phyloP scores from a whole-genome alignment of 2,113 vertebrate genomes.

The Heterochromis multidens region DNA sequence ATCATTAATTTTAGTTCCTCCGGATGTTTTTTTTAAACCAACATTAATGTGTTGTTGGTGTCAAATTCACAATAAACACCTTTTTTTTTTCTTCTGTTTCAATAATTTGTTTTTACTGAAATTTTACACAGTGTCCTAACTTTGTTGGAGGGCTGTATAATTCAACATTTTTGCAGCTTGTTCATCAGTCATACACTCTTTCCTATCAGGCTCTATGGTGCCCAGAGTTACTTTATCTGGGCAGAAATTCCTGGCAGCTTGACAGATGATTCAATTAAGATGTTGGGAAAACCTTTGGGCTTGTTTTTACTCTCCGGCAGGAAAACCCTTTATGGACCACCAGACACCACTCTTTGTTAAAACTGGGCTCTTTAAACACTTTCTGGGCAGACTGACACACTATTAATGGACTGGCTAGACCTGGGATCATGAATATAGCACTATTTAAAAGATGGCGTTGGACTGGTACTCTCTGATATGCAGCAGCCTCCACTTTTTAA shows the following conservation, averaged over 20 bases:
- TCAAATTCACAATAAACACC: no score
- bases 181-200: background rate
- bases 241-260: background rate
- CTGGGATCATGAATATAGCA: background rate
- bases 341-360: background rate
- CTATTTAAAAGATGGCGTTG: background rate
- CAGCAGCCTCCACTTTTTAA: background rate
- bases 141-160: fast-evolving
- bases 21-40: background rate
- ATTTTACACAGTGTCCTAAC: background rate
- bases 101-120: fast-evolving
- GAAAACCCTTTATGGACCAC: background rate
- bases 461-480: background rate
- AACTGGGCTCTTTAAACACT: background rate
- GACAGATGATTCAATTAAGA: background rate
- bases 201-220: background rate
- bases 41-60: background rate
- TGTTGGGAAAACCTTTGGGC: background rate
- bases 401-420: background rate
- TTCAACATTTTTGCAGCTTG: background rate
- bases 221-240: background rate
- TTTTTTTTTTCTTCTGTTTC: no score
- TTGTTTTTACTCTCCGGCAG: background rate
- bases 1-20: no score
- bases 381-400: background rate